Evolutionary conservation across 2,797 vertebrate genomes (phyloP).

Genomic region (Nyctibius grandis): DNA sequence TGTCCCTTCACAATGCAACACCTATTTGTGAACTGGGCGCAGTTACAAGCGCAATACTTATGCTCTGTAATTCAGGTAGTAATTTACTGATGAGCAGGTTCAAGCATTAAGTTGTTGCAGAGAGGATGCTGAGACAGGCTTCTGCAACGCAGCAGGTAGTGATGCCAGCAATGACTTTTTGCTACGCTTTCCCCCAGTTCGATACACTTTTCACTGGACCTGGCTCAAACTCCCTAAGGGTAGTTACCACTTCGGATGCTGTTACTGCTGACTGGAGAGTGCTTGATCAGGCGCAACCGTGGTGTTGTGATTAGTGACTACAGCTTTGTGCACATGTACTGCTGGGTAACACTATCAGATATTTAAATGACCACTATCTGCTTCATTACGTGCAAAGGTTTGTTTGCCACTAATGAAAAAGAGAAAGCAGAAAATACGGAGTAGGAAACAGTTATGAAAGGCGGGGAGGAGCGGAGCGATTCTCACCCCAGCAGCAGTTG

Average conservation of each 20-base stretch:
- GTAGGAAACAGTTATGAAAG: neutral
- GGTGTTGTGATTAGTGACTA: neutral
- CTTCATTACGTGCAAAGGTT: neutral
- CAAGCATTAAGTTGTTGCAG: neutral
- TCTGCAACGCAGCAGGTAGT: neutral
- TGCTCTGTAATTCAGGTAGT: neutral
- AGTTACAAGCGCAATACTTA: neutral
- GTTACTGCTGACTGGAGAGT: fast-evolving
- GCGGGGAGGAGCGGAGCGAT: neutral
- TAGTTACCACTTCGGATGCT: neutral
- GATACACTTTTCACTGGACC: no score
- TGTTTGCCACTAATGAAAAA: neutral
- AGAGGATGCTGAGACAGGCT: neutral
- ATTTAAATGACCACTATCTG: neutral
- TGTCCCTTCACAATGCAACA: neutral
- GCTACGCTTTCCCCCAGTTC: fast-evolving
- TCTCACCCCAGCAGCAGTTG: neutral
- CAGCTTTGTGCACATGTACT: no score
- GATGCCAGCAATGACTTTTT: neutral
- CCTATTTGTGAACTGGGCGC: neutral
- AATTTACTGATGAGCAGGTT: neutral
- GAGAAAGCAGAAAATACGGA: neutral
- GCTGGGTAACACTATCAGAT: no score
- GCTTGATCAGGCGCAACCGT: fast-evolving
- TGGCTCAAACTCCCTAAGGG: neutral